These are phyloP conservation scores for Tetrax tetrax DNA, from an alignment of 2,113 vertebrate species.

Conservation along the genomic window DNA sequence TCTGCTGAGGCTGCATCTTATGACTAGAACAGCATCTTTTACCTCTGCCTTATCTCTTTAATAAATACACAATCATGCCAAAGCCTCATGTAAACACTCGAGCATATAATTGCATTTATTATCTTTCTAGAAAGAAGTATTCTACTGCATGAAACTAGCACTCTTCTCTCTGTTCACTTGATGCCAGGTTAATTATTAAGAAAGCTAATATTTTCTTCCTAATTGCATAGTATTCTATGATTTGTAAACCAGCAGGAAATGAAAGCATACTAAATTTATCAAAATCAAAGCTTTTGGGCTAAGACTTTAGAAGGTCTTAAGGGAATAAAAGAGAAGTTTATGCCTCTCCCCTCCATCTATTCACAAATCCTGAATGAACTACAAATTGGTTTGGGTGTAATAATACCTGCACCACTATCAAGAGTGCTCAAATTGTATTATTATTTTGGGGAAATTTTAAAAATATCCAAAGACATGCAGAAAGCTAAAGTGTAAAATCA, in stretches of 20 bases:
- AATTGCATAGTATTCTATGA: background rate
- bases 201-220: background rate
- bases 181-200: background rate
- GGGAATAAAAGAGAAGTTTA: background rate
- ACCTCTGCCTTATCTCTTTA: background rate
- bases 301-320: background rate
- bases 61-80: background rate
- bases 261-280: background rate
- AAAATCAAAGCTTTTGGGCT: background rate
- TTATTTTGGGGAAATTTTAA: background rate
- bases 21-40: background rate
- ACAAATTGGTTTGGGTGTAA: background rate
- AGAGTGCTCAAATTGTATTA: background rate
- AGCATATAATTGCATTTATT: background rate
- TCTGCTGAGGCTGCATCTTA: background rate
- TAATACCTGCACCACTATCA: background rate
- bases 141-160: background rate
- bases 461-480: background rate
- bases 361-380: background rate
- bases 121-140: background rate
- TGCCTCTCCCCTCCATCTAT: background rate
- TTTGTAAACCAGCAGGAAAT: background rate
- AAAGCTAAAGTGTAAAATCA: background rate
- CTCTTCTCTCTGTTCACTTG: background rate
- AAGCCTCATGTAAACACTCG: background rate